Percentiles rank a stretch among this genome's conserved stretches.
Conservation (phyloP, 2,113 vertebrate genomes). For the Anser brachyrhynchus region DNA sequence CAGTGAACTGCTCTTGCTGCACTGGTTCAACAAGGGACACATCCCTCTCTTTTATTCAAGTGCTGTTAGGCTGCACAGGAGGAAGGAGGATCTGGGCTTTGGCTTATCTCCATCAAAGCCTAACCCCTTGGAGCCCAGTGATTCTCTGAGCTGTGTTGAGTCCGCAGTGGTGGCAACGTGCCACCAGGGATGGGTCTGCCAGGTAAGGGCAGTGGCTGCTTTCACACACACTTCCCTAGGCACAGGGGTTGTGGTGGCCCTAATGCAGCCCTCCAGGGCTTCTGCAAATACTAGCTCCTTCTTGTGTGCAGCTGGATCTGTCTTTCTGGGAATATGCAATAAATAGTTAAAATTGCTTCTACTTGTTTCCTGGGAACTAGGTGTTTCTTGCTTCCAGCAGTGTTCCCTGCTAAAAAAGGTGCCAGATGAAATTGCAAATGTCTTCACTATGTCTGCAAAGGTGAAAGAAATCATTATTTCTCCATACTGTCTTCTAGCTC, state of each 20-base stretch:
- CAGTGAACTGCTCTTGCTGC: accelerated
- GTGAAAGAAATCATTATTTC: not conserved
- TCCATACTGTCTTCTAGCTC: not conserved
- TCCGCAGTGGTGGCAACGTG: accelerated
- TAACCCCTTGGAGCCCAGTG: not conserved
- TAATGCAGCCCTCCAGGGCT: not conserved
- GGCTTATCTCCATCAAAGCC: not conserved
- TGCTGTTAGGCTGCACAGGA: not conserved
- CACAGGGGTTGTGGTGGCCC: not conserved
- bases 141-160: not conserved
- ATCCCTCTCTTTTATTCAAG: not conserved
- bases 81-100: not conserved
- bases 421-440: not conserved
- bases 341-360: not conserved
- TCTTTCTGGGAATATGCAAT: not conserved
- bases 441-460: not conserved
- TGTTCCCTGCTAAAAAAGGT: not conserved
- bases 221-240: not conserved
- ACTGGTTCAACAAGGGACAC: not conserved
- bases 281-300: not conserved
- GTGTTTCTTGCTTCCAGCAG: not conserved
- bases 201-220: not conserved
- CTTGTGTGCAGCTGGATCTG: not conserved
- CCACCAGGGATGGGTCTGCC: not conserved
- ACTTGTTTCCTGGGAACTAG: not conserved